Base-by-base conservation (phyloP, 2,888 invertebrate species). In the Drosophila buzzatii region DNA sequence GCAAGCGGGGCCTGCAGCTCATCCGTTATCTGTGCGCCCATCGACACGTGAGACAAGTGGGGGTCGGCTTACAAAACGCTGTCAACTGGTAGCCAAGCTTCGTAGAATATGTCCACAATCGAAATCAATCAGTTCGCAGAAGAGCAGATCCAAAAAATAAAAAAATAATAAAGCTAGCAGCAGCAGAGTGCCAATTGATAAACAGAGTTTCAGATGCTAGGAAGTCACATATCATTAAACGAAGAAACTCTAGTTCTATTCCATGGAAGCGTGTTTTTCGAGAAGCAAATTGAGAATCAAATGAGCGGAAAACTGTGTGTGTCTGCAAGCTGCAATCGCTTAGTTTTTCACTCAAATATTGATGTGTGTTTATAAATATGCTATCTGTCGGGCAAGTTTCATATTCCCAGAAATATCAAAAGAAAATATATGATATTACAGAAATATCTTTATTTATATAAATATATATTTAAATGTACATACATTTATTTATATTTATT, bases 111-210 rank as follows among this genome's bases (percentile, higher is more conserved):
- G 67, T 65, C 60, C 70, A 65, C 72, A 81, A 64, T 75, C 69
- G 59, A 73, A 81, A 84, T 86, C 86, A 77, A 82, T 78, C 78
- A 81, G 63, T 82, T 81, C 82, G 81, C 70, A 53, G 82, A 82
- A 82, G 57, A 58, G 47, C 44, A 42, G 63, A 52, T 45, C 60
- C 49, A 18, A 47, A 52, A 20, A 6, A 27, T 6, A 27, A 27
- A 6, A 27, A 27, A 27, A 27, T 5, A 27, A 27, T 27, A 27
- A 27, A 39, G 37, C 31, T 31, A 14, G 37, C 37, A 20, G 23
- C 9, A 16, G 23, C 53, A 23, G 31, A 44, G 27, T 37, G 16
- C 37, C 61, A 57, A 71, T 67, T 60, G 59, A 66, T 45, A 55
- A 76, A 75, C 37, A 47, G 53, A 23, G 41, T 61, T 35, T 27